Percentiles rank a stretch among this genome's conserved stretches.
phyloP scores from a whole-genome alignment of 2,797 vertebrate species.

The Onychomys torridus region DNA sequence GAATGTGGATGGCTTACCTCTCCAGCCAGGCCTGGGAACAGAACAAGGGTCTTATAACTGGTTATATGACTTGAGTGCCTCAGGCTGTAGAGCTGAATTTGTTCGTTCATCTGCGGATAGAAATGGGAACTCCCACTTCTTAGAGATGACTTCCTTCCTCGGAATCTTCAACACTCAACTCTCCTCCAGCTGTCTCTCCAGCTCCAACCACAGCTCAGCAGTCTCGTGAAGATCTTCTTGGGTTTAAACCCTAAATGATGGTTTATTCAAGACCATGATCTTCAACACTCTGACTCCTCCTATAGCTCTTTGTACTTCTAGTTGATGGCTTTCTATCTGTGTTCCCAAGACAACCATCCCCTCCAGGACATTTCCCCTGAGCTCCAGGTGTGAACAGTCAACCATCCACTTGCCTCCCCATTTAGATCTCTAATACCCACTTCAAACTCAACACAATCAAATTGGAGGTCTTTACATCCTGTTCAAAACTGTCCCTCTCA shows the following conservation, averaged over 20 bases:
- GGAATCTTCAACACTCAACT: background rate
- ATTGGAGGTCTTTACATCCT: background rate
- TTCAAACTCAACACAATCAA: conserved; percentile 35
- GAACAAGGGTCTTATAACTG: background rate
- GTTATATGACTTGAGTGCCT: background rate
- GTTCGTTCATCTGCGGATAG: background rate
- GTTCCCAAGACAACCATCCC: background rate
- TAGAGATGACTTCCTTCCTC: background rate
- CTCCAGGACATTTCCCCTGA: background rate
- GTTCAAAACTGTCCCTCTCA: background rate
- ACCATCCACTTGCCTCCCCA: background rate
- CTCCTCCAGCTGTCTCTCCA: background rate
- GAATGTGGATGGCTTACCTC: background rate
- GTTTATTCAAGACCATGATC: background rate
- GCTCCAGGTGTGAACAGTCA: background rate
- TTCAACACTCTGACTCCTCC: background rate
- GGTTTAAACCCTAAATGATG: background rate
- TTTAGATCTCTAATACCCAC: background rate
- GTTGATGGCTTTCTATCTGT: background rate
- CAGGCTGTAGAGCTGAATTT: background rate
- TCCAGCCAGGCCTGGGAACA: background rate
- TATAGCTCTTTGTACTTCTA: background rate
- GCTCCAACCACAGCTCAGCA: background rate
- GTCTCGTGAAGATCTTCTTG: background rate
- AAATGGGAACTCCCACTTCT: background rate